Percentiles rank a stretch among this genome's conserved stretches.
These are phyloP conservation scores for Uria lomvia DNA, from an alignment of 2,113 vertebrate genomes.

Conservation along the genomic window DNA sequence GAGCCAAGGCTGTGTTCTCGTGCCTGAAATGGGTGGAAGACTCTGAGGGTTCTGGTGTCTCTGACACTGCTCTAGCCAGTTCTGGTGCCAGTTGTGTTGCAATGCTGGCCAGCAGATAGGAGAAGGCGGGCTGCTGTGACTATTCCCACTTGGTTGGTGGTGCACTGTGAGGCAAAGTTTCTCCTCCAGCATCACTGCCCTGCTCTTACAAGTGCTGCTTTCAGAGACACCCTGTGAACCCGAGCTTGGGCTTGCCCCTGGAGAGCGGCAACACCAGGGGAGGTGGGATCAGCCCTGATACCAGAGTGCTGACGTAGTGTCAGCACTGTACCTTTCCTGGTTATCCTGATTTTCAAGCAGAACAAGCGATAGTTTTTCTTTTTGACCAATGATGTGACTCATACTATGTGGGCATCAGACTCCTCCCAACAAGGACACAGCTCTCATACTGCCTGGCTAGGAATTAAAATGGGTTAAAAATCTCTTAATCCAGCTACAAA, in stretches of 20 bases:
- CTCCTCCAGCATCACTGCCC: background rate
- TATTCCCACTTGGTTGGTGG: background rate
- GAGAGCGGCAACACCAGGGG: background rate
- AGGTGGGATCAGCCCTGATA: background rate
- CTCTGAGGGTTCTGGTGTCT: background rate
- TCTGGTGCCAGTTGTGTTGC: background rate
- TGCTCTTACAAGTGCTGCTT: background rate
- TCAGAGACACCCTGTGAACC: background rate
- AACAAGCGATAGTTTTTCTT: background rate
- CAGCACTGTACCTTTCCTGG: background rate
- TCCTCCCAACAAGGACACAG: background rate
- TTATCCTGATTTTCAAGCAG: background rate
- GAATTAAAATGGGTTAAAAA: background rate
- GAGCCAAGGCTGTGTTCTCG: background rate
- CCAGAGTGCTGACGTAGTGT: background rate
- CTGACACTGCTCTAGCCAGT: background rate
- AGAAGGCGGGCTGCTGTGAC: background rate
- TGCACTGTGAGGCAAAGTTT: background rate
- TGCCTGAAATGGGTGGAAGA: background rate
- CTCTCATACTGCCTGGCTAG: background rate
- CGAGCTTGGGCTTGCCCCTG: background rate
- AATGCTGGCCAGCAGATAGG: background rate
- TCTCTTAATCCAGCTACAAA: background rate
- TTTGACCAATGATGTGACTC: background rate
- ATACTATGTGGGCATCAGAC: background rate